Percentiles rank a stretch among this genome's conserved stretches.
phyloP scores from a whole-genome alignment of 1,140 invertebrate genomes.

The Cotesia typhae region DNA sequence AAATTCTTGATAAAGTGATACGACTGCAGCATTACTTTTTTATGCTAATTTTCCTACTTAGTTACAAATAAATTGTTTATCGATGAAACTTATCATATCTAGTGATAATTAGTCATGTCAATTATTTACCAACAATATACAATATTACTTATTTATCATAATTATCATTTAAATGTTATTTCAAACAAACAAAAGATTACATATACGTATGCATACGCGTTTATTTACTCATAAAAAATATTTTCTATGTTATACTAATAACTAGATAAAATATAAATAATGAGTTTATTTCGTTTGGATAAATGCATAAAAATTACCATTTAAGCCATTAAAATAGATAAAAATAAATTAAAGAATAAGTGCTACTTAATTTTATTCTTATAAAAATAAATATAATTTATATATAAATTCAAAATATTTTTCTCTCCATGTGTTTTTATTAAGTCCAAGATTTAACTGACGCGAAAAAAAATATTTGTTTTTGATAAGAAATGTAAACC shows the following conservation, averaged over 20 bases:
- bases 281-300: no score
- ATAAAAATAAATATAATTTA: no score
- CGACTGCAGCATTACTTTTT: not conserved
- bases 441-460: not conserved
- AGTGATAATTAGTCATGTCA: conserved; percentile 21
- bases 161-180: no score
- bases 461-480: conserved; percentile 24
- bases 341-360: not conserved
- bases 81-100: conserved; percentile 24
- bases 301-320: conserved; percentile 11
- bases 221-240: no score
- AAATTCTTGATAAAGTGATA: no score
- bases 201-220: no score
- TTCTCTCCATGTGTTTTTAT: not conserved
- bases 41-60: not conserved
- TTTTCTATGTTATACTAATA: no score
- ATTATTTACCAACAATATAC: conserved; percentile 23
- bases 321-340: not conserved
- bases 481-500: conserved; percentile 25
- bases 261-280: no score
- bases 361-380: no score
- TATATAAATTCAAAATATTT: not conserved
- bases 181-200: no score
- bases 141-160: not conserved
- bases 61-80: conserved; percentile 14